A percentile compares a stretch with the other conserved stretches of the same genome.
phyloP scores from a whole-genome alignment of 2,113 vertebrate species.

The Zosterops lateralis region DNA sequence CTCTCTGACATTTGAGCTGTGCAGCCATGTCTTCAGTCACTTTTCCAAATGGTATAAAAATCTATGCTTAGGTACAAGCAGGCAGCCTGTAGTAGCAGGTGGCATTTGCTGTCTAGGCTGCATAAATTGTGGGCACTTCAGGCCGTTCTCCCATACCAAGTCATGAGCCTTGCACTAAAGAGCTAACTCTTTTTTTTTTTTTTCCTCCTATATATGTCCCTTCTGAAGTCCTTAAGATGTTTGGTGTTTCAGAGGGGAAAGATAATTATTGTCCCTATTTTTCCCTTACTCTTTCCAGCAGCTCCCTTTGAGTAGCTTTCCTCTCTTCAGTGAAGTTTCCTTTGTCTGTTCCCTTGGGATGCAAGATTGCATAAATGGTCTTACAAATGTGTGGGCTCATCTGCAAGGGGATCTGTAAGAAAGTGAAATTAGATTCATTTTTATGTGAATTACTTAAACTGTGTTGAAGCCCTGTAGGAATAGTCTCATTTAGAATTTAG shows the following conservation, averaged over 20 bases:
- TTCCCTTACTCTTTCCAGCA: background rate
- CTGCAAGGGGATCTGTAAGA: constrained; percentile 14
- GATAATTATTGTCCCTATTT: background rate
- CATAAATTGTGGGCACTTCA: background rate
- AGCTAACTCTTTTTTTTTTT: rapidly evolving
- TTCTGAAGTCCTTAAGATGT: background rate
- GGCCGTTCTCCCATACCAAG: background rate
- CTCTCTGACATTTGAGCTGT: background rate
- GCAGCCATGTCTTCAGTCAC: background rate
- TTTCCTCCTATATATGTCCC: rapidly evolving
- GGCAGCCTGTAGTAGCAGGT: background rate
- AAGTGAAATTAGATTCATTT: constrained; percentile 25
- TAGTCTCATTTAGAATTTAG: background rate
- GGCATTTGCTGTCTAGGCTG: background rate
- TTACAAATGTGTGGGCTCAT: background rate
- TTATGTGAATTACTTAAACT: constrained; percentile 2
- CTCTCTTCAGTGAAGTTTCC: background rate
- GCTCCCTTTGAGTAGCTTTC: constrained; percentile 1
- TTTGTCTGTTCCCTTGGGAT: background rate
- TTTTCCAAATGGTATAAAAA: background rate
- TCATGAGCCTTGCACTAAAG: background rate
- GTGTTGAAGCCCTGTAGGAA: background rate
- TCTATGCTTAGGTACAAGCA: background rate
- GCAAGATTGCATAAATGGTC: background rate
- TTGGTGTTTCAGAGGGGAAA: background rate